Evolutionary conservation across 1,140 invertebrate species (phyloP), one percentile per base, ranked within the genome.

Genomic region (Battus philenor): DNA sequence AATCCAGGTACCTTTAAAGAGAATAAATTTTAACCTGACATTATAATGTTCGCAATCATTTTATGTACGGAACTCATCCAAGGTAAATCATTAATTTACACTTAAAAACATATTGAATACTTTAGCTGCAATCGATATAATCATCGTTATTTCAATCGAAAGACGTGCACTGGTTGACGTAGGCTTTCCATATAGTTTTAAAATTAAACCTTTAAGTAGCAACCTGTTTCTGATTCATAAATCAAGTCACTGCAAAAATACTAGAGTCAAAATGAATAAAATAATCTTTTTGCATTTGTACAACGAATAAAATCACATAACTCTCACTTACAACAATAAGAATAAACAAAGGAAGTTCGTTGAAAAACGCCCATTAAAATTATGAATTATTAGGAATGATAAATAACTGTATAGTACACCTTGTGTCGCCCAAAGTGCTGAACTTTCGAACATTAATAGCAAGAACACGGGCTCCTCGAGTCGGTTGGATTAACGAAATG

Each of bases 371-470:
- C 67, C 69, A 75, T 79, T 76, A 74, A 77, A 70, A 70, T 69
- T 47, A 50, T 76, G 66, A 79, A 67, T 74, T 76, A 79, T 79
- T 70, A 64, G 52, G 54, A 34, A 7, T 55, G 63, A 71, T 78
- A 78, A 78, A 78, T 76, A 76, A 72, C 59, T 53, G 59, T 68
- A 69, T 60, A 61, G 69, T 55, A 48, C 75, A 79, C 75, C 72
- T 79, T 79, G 61, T 68, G 72, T 63, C 24, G 24, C 5, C 59
- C 56, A 57, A 51, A 64, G 65, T 58, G 54, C 58, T 56, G 32
- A 70, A 79, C 47, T 79, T 75, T 64, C 51, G 47, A 68, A 77
- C 75, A 73, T 80, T 76, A 77, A 76, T 74, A 67, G 75, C 63
- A 45, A 46, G 56, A 51, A 61, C 46, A 56, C 53, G 53, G 57